Base-by-base conservation (phyloP, 2,888 invertebrate genomes). In the Phoenoteleia sp. region DNA sequence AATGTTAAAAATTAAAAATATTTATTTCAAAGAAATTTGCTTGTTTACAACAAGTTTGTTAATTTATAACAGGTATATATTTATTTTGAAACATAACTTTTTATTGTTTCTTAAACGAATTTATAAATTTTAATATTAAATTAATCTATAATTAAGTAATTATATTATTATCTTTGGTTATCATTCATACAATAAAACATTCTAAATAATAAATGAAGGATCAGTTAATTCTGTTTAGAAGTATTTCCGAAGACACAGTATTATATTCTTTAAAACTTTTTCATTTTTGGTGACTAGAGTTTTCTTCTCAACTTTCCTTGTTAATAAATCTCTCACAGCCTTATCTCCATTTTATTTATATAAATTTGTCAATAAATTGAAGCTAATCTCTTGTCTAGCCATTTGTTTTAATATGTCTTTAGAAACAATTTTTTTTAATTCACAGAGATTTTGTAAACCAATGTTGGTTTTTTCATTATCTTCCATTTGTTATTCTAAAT, bases 281-380 rank as follows among this genome's bases (percentile, higher is more conserved):
- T 9, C 9, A 9, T 33, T 33, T 7, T 33, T 33, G 33, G 33
- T 33, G 33, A 33, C 9, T 33, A 33, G 9, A 7, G 33, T 5
- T 33, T 33, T 33, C 9, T 9, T 33, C 5, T 33, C 33, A 33
- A 33, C 33, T 33, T 33, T 33, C 9, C 33, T 33, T 33, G 33
- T 33, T 33, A 33, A 33, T 7, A 33, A 33, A 7, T 33, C 33
- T 33, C 9, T 33, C 33, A 33, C 33, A 33, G 33, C 54, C 1
- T 54, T 60, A 13, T 60, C 3, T 15, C 60, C 60, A 1, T n/a
- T 17, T 33, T 33, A 33, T 79, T 84, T 77, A 77, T 42, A 84
- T 75, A 74, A 64, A 21, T 27, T 42, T 67, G 23, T 67, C 4
- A 77, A 19, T 42, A 27, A 15, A 13, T 47, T 39, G 39, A 62